Base-by-base conservation (phyloP, 1,140 invertebrate species). In the Aporrectodea caliginosa region DNA sequence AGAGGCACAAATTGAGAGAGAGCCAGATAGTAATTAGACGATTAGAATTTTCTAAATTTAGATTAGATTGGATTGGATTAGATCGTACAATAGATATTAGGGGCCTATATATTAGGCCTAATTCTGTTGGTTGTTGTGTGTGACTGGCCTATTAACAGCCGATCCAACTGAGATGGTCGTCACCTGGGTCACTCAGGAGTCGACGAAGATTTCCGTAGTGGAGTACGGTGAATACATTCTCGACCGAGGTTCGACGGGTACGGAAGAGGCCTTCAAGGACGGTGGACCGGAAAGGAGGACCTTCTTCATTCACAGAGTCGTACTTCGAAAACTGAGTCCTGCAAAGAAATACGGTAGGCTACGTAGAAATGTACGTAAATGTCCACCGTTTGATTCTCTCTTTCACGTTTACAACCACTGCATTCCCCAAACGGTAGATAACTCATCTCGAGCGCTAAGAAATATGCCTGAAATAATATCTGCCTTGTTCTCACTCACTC, bases 251-350 rank as follows among this genome's bases (percentile, higher is more conserved):
- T 80, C 27, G 76, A 91, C 90, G 0, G 80, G 80, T n/a, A 94
- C 94, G 32, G 88, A 82, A 77, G 89, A 90, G 6, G 91, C 86
- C 1, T 96, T 96, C 86, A 88, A 92, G 0, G 94, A 95, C 88
- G 93, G 93, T 6, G 94, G 94, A 27, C 43, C 74, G 16, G 82
- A 90, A 79, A 90, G 91, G 78, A 90, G 91, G 30, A 85, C 86
- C 0, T 92, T 95, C 85, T 95, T 92, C 84, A 94, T 97, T 82
- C 94, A 96, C 84, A 88, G 90, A 87, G 93, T 92, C 32, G 87
- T 85, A 0, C 82, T 93, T 16, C 84, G 75, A 14, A 83, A 90
- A 73, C 86, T 93, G 0, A 83, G 87, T 76, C 90, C 91, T 58
- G 86, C 90, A 69, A n/a, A n/a, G n/a, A n/a, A n/a, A 90, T 89